Evolutionary conservation across 2,113 vertebrate genomes (phyloP).

Genomic region (Turdus rufiventris): DNA sequence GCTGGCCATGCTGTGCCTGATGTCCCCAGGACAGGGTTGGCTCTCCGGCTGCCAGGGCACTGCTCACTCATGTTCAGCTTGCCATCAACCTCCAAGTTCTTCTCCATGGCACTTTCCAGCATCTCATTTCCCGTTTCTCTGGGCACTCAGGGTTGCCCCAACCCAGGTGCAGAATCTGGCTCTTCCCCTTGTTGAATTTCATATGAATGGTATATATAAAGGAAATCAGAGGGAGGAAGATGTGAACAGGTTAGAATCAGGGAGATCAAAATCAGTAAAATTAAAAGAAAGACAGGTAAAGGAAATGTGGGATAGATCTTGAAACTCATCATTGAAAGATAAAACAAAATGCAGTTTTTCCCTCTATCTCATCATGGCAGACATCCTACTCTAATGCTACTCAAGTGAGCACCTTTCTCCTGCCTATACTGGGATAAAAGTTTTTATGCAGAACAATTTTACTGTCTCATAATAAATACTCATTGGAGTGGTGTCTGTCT

Average conservation of each 20-base stretch:
- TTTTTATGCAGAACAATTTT: neutral
- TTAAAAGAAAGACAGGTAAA: neutral
- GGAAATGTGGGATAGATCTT: neutral
- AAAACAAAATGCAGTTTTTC: neutral
- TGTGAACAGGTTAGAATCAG: neutral
- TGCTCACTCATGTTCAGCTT: fast-evolving
- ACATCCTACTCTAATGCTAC: neutral
- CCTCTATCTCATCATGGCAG: neutral
- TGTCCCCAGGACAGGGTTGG: fast-evolving
- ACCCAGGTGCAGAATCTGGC: neutral
- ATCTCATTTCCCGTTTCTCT: neutral
- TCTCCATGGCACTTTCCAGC: neutral
- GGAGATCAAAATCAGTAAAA: neutral
- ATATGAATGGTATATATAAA: too few relatives aligned
- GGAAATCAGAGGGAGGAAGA: neutral
- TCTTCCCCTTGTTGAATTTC: neutral
- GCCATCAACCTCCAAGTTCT: neutral
- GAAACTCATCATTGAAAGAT: neutral
- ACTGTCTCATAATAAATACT: neutral
- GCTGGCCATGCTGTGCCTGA: neutral
- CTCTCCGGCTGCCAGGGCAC: neutral
- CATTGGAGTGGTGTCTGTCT: neutral
- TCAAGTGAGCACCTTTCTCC: neutral
- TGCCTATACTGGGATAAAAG: neutral
- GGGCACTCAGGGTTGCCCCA: too few relatives aligned